phyloP scores from a whole-genome alignment of 2,113 vertebrate species.

The Cranoglanis bouderius region DNA sequence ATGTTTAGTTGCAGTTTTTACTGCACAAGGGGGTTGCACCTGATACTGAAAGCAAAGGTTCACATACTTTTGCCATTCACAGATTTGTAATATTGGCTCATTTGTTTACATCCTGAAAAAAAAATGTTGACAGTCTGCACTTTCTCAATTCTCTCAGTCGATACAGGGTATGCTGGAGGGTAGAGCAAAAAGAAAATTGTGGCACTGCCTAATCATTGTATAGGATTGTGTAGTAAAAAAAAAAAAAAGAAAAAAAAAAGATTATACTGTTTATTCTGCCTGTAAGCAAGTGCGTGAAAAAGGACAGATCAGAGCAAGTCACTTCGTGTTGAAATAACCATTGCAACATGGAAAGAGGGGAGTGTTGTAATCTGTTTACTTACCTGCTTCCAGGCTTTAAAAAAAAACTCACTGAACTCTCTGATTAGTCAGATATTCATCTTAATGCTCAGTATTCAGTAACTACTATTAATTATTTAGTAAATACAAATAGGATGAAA shows the following conservation, averaged over 20 bases:
- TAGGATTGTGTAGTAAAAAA: not conserved
- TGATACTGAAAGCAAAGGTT: too few species aligned
- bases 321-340: slow-evolving; percentile 31
- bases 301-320: slow-evolving; percentile 15
- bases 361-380: slow-evolving; percentile 24
- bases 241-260: too few species aligned
- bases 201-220: not conserved
- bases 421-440: not conserved
- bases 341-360: slow-evolving; percentile 30
- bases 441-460: not conserved
- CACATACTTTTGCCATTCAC: too few species aligned
- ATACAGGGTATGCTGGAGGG: not conserved
- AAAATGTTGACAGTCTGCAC: not conserved
- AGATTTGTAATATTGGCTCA: too few species aligned
- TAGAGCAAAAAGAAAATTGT: not conserved
- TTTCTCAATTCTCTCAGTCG: not conserved
- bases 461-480: not conserved
- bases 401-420: not conserved
- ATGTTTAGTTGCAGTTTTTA: too few species aligned
- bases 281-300: not conserved
- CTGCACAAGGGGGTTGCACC: too few species aligned
- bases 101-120: not conserved
- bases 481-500: not conserved
- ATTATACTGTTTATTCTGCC: not conserved
- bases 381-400: not conserved